These are phyloP conservation scores for Aplochiton taeniatus DNA, from an alignment of 2,797 vertebrate species.

Conservation along the genomic window DNA sequence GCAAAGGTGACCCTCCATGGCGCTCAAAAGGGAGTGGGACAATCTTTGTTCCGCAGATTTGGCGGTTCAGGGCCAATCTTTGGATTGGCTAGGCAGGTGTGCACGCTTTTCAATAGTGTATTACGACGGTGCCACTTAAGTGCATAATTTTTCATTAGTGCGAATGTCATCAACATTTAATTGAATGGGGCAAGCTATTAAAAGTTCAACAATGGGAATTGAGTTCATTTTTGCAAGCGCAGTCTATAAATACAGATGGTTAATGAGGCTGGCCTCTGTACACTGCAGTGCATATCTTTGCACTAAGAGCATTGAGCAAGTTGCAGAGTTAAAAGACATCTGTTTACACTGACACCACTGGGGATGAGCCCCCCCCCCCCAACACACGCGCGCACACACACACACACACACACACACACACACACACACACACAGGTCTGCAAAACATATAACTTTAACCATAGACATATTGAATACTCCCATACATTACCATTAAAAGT, in stretches of 20 bases:
- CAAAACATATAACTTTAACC: neutral
- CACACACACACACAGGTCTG: neutral
- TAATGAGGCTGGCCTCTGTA: slow-evolving; percentile 30
- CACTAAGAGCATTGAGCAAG: slow-evolving; percentile 16
- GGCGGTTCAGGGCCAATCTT: neutral
- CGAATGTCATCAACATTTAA: slow-evolving; percentile 35
- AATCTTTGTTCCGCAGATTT: slow-evolving; percentile 3
- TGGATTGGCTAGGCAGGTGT: neutral
- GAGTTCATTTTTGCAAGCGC: slow-evolving; percentile 33
- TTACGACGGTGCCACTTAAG: slow-evolving; percentile 1
- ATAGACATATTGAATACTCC: neutral
- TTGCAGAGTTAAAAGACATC: neutral
- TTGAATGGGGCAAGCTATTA: slow-evolving; percentile 36
- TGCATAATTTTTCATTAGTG: slow-evolving; percentile 18
- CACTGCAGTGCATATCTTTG: slow-evolving; percentile 16
- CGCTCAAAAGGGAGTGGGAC: slow-evolving; percentile 28
- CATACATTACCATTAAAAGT: neutral
- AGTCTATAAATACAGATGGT: slow-evolving; percentile 40
- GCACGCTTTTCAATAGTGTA: slow-evolving; percentile 22
- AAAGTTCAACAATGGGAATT: slow-evolving; percentile 39
- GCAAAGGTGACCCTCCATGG: slow-evolving; percentile 41
- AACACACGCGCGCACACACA: neutral
- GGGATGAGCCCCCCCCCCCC: no score
- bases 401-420: neutral
- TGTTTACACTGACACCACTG: neutral